Evolutionary conservation across 2,113 vertebrate species (phyloP).

Genomic region (Perca flavescens): DNA sequence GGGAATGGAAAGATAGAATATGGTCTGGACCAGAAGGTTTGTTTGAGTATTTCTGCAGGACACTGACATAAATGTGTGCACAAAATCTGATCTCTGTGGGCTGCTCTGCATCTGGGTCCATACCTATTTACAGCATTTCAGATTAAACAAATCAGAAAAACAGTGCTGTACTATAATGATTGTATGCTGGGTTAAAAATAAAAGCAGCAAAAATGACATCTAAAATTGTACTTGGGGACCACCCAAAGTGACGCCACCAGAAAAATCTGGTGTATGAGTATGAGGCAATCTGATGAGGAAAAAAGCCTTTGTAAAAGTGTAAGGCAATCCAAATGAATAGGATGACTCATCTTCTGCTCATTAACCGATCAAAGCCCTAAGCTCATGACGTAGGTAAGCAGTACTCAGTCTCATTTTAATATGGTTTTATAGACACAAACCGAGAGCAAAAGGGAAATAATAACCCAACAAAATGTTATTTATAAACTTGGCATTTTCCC

Average conservation of each 20-base stretch:
- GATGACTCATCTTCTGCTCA: slow-evolving; percentile 71
- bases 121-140: slow-evolving; percentile 28
- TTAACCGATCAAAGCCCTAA: slow-evolving; percentile 66
- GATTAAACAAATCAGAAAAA: slow-evolving; percentile 31
- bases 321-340: slow-evolving; percentile 57
- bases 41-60: slow-evolving; percentile 67
- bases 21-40: slow-evolving; percentile 43
- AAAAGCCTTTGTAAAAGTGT: slow-evolving; percentile 49
- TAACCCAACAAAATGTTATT: slow-evolving; percentile 53
- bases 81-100: slow-evolving; percentile 30
- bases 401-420: slow-evolving; percentile 50
- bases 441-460: slow-evolving; percentile 8
- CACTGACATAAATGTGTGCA: slow-evolving; percentile 34
- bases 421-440: slow-evolving; percentile 55
- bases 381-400: slow-evolving; percentile 54
- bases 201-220: slow-evolving; percentile 13
- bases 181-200: slow-evolving; percentile 25
- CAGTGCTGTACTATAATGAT: background rate
- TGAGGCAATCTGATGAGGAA: slow-evolving; percentile 56
- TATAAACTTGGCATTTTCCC: slow-evolving; percentile 61
- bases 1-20: slow-evolving; percentile 49
- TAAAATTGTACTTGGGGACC: slow-evolving; percentile 20
- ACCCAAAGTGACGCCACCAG: slow-evolving; percentile 17
- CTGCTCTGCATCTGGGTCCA: slow-evolving; percentile 29
- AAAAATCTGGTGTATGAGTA: slow-evolving; percentile 25